Evolutionary conservation across 2,888 invertebrate species (phyloP).

Genomic region (Drosophila gaucha): DNA sequence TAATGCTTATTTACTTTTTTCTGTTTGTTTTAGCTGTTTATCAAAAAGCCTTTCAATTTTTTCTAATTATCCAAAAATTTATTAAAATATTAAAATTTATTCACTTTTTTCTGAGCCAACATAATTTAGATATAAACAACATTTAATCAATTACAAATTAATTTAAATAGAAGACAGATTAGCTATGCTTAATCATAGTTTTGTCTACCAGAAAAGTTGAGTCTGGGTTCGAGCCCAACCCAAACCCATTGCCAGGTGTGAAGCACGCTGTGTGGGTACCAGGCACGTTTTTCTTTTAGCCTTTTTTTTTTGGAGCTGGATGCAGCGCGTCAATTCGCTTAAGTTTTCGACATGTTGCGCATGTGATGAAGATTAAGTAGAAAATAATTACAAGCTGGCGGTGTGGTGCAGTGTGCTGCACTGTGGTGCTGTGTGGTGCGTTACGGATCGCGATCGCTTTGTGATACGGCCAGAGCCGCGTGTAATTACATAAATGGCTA

Average conservation of each 20-base stretch:
- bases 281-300: background rate
- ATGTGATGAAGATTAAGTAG: slow-evolving; percentile 82
- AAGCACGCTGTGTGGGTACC: slow-evolving; percentile 34
- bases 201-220: background rate
- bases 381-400: slow-evolving; percentile 75
- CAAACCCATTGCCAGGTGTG: slow-evolving; percentile 34
- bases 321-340: slow-evolving; percentile 71
- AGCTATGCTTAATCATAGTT: background rate
- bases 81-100: too few relatives aligned
- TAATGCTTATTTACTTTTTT: background rate
- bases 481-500: slow-evolving; percentile 76
- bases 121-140: background rate
- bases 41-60: background rate
- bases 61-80: background rate
- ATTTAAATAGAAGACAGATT: background rate
- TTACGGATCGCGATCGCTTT: slow-evolving; percentile 53
- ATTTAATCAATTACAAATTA: slow-evolving; percentile 4
- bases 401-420: slow-evolving; percentile 11
- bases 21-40: too few relatives aligned
- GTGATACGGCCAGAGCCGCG: slow-evolving; percentile 56
- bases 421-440: slow-evolving; percentile 10
- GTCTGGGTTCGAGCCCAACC: background rate
- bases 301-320: slow-evolving; percentile 1
- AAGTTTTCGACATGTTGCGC: slow-evolving; percentile 79
- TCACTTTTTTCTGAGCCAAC: background rate